Evolutionary conservation across 2,113 vertebrate species (phyloP).

Genomic region (Calidris pygmaea): DNA sequence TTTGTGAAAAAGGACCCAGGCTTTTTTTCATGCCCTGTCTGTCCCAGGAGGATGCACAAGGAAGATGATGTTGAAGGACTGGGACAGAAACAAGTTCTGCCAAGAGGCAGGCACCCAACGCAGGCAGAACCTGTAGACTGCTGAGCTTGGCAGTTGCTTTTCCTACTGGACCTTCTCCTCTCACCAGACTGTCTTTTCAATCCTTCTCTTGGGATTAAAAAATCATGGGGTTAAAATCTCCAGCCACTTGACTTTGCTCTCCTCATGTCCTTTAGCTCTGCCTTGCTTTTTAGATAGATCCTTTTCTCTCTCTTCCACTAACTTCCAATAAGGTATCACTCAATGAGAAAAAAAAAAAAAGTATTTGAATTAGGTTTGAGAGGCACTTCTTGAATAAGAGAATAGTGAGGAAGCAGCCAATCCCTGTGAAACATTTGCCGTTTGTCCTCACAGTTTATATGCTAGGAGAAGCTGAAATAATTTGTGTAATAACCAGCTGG

Average conservation of each 20-base stretch:
- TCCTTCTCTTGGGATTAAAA: not conserved
- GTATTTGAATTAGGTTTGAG: not conserved
- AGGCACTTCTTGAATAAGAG: not conserved
- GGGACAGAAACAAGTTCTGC: not conserved
- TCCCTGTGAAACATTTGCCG: conserved; percentile 1
- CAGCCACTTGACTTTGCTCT: not conserved
- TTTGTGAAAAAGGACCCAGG: not conserved
- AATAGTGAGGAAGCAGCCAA: not conserved
- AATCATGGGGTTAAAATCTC: not conserved
- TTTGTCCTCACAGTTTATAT: conserved; percentile 35
- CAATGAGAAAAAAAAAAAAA: not conserved
- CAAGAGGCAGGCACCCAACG: not conserved
- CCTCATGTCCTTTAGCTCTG: not conserved
- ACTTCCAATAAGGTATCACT: not conserved
- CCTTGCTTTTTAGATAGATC: not conserved
- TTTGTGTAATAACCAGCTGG: conserved; percentile 47
- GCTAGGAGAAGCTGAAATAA: conserved; percentile 28
- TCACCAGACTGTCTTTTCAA: not conserved
- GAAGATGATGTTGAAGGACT: not conserved
- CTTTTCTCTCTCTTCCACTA: not conserved
- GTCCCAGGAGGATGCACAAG: not conserved
- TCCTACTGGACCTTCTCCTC: not conserved
- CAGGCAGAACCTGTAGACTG: not conserved
- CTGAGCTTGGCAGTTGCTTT: not conserved
- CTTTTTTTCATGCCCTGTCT: not conserved